These are phyloP conservation scores for silkworm (Bombyx mori) DNA, from an alignment of 1,140 invertebrate genomes.

Conservation along the genomic window DNA sequence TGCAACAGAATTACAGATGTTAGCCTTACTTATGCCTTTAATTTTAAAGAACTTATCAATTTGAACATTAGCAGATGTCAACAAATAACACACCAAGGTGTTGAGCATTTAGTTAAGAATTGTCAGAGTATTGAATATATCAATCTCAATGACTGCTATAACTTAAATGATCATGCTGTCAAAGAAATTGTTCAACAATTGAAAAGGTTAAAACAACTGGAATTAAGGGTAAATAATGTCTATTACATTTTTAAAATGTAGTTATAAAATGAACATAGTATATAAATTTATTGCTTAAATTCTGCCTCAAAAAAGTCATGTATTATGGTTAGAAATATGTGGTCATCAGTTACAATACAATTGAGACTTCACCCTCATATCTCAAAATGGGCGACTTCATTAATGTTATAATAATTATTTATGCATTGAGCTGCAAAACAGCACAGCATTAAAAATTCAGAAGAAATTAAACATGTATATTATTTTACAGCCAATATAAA, in stretches of 20 bases:
- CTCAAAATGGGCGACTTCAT: too few relatives aligned
- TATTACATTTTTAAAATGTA: background rate
- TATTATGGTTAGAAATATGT: too few relatives aligned
- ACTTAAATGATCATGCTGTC: slow-evolving; percentile 77
- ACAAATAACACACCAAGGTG: slow-evolving; percentile 76
- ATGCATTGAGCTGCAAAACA: too few relatives aligned
- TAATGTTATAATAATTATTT: too few relatives aligned
- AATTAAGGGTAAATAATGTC: slow-evolving; percentile 71
- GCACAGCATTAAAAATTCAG: too few relatives aligned
- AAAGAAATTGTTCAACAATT: slow-evolving; percentile 72
- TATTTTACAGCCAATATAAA: too few relatives aligned
- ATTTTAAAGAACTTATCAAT: slow-evolving; percentile 74
- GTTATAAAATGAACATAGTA: too few relatives aligned
- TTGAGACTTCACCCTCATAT: too few relatives aligned
- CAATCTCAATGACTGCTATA: slow-evolving; percentile 76
- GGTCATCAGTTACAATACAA: too few relatives aligned
- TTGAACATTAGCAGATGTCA: slow-evolving; percentile 78
- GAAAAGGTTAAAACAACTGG: slow-evolving; percentile 73
- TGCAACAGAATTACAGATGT: slow-evolving; percentile 81
- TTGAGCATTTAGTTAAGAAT: slow-evolving; percentile 74
- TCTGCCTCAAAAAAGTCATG: too few relatives aligned
- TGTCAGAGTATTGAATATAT: slow-evolving; percentile 80
- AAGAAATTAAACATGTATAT: too few relatives aligned
- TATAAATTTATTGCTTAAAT: too few relatives aligned
- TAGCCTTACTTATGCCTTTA: slow-evolving; percentile 77